These are phyloP conservation scores for Enteromius viviparus DNA, from an alignment of 2,797 vertebrate genomes.

Conservation along the genomic window DNA sequence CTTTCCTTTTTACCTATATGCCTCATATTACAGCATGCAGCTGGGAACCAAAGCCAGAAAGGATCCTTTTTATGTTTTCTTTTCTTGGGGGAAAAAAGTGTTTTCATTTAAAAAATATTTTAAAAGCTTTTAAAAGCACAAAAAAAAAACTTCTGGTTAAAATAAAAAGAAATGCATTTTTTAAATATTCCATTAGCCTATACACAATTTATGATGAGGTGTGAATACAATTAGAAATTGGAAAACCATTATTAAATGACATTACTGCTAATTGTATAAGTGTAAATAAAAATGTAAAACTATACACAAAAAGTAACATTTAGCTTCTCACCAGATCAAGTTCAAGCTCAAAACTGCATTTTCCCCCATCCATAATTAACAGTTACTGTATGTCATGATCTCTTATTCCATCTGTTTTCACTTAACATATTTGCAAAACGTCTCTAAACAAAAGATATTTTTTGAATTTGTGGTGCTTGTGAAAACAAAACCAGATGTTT, in stretches of 20 bases:
- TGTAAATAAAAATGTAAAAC: background rate
- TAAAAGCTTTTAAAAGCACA: slow-evolving; percentile 6
- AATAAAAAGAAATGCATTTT: background rate
- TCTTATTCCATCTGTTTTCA: slow-evolving; percentile 65
- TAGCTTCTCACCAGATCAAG: slow-evolving; percentile 10
- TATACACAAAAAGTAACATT: background rate
- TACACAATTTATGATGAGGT: background rate
- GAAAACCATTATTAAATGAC: background rate
- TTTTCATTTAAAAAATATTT: slow-evolving; percentile 11
- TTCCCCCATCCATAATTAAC: slow-evolving; percentile 66
- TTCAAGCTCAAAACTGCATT: slow-evolving; percentile 31
- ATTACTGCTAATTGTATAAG: background rate
- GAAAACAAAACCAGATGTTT: slow-evolving; percentile 66
- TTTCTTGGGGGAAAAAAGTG: background rate
- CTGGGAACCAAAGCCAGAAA: slow-evolving; percentile 49
- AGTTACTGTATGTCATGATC: slow-evolving; percentile 66
- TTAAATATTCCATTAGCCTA: background rate
- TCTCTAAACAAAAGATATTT: slow-evolving; percentile 59
- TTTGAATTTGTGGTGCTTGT: slow-evolving; percentile 47
- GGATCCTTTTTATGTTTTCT: slow-evolving; percentile 9
- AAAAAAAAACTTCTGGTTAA: background rate
- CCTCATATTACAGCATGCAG: slow-evolving; percentile 58
- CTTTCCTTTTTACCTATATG: slow-evolving; percentile 58
- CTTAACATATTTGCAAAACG: slow-evolving; percentile 60
- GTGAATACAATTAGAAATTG: background rate